phyloP scores from a whole-genome alignment of 2,797 vertebrate species.

The Diglossa cyanea region DNA sequence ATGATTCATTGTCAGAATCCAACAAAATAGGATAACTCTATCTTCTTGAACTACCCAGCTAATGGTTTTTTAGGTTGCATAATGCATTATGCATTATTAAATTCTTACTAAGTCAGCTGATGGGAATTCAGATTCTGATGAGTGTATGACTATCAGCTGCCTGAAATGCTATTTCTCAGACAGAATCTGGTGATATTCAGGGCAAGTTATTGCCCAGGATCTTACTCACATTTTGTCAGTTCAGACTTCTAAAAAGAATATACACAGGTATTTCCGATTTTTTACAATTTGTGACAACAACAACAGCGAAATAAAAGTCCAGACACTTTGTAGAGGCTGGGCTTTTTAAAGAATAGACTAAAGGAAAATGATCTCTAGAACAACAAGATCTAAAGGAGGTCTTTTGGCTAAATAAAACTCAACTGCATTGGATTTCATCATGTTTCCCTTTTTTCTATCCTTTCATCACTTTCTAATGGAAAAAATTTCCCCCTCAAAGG shows the following conservation, averaged over 20 bases:
- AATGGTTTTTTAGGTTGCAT: conserved; percentile 16
- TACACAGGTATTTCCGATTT: not conserved
- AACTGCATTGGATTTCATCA: not conserved
- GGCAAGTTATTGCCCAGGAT: not conserved
- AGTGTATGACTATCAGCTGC: not conserved
- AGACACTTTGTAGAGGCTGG: not conserved
- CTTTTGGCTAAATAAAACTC: not conserved
- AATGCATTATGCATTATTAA: conserved; percentile 13
- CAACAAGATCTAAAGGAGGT: not conserved
- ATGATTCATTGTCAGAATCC: conserved; percentile 29
- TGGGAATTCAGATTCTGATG: conserved; percentile 19
- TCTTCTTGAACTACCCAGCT: not conserved
- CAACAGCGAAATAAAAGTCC: rapidly evolving
- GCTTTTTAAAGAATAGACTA: not conserved
- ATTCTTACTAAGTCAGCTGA: conserved; percentile 6
- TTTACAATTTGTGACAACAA: not conserved
- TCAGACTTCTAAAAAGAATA: not conserved
- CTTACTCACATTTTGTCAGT: not conserved
- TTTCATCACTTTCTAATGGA: not conserved
- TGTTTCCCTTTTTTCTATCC: not conserved
- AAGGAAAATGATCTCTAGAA: not conserved
- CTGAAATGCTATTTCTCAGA: not conserved
- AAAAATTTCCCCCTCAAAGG: not conserved
- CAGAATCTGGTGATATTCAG: not conserved
- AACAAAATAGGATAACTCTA: not conserved